These are phyloP conservation scores for Liasis olivaceus DNA, from an alignment of 2,797 vertebrate species.

Conservation along the genomic window DNA sequence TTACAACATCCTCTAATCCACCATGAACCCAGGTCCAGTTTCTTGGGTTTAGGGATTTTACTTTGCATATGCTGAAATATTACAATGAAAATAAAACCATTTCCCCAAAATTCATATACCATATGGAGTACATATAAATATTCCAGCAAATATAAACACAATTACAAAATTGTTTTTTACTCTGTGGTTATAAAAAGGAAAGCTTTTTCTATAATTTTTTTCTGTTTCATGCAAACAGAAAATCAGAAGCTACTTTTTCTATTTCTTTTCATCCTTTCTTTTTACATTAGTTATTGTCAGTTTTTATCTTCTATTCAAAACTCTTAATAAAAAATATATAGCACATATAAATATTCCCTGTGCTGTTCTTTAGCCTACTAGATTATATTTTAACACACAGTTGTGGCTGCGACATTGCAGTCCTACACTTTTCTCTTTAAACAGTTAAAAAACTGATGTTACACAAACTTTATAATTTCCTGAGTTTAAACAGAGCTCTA, in stretches of 20 bases:
- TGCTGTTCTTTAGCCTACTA: background rate
- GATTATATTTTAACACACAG: background rate
- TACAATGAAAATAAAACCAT: background rate
- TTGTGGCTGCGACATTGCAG: background rate
- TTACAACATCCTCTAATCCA: background rate
- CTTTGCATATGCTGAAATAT: background rate
- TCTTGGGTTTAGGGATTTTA: background rate
- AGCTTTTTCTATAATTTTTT: no score
- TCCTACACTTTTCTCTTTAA: background rate
- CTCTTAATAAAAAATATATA: no score
- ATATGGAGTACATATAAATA: background rate
- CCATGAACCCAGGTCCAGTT: background rate
- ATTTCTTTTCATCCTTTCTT: no score
- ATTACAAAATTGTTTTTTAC: no score
- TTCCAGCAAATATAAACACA: no score
- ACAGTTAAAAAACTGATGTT: background rate
- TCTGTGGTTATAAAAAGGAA: no score
- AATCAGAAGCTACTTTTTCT: no score
- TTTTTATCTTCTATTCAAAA: no score
- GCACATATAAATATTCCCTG: background rate
- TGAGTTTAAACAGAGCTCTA: background rate
- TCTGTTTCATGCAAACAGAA: no score
- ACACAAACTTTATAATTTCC: background rate
- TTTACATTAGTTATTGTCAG: no score
- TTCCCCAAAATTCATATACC: background rate